Base-by-base conservation (phyloP, 2,888 invertebrate genomes). In the Lordiphosa fenestrarum region DNA sequence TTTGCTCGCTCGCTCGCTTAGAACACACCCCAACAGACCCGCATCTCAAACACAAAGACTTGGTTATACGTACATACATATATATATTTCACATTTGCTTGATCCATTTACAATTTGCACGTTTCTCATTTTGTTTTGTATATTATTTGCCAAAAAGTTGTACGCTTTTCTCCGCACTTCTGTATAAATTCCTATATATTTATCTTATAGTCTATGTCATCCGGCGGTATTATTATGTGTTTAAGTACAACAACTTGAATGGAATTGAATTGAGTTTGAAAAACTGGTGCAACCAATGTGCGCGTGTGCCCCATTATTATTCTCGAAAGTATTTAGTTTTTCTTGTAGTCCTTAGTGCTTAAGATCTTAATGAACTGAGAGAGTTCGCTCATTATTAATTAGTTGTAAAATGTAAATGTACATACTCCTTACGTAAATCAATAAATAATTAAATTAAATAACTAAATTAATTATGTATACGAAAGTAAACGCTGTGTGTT, bases 11-110 rank as follows among this genome's bases (percentile, higher is more conserved):
- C 47, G 63, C 76, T 71, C 63, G 64, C 73, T 69, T 48, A 69
- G 63, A 53, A 54, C 71, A 52, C 61, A 54, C 39, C 39, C 48
- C 15, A 39, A 44, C 57, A 59, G 56, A 66, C 69, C 69, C 56
- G 84, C 71, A 85, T 85, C 86, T 85, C 85, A 82, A 82, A 67
- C 61, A 67, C 74, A 73, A 86, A 85, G 86, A 85, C 85, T 85
- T 76, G 71, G 64, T 74, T 81, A 50, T 63, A 39, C 52, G 57
- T 59, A 59, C 57, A 67, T 40, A 40, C 52, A 62, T 49, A 60
- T 66, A 53, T 38, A 49, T 67, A 60, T 52, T 53, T 51, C 60
- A 49, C 52, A 52, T 42, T 56, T 49, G 73, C 63, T 59, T 60
- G 58, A 69, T 77, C 61, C 50, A 40, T 69, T 57, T 61, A 55